phyloP scores from a whole-genome alignment of 2,888 invertebrate genomes.

The Drosophila buzzatii region DNA sequence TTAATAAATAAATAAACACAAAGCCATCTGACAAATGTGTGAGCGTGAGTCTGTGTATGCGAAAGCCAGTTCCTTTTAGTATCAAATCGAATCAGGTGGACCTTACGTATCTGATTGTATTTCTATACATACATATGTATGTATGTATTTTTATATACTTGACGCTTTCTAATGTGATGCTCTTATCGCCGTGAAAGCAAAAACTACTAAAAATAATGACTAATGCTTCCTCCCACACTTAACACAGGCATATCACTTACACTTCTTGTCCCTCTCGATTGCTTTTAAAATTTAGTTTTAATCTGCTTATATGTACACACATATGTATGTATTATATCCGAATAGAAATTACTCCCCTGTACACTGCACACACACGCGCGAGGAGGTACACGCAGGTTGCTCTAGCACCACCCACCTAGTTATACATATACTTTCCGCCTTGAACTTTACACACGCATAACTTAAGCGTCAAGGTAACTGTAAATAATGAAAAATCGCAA shows the following conservation, averaged over 20 bases:
- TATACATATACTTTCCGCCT: conserved; percentile 29
- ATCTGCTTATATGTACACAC: not conserved
- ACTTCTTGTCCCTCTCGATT: not conserved
- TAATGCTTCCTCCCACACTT: not conserved
- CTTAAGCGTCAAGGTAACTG: conserved; percentile 40
- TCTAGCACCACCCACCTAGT: conserved; percentile 24
- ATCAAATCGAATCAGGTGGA: not conserved
- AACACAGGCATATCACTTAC: not conserved
- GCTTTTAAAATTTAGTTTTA: not conserved
- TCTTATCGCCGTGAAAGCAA: not conserved
- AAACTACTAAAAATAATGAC: not conserved
- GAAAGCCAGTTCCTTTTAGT: not conserved
- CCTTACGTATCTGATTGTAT: not conserved
- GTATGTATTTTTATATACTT: not conserved
- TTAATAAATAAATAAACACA: conserved; percentile 32
- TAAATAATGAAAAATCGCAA: conserved; percentile 1
- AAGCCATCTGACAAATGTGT: conserved; percentile 13
- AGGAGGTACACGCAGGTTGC: not conserved
- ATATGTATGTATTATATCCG: not conserved
- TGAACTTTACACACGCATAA: conserved; percentile 52
- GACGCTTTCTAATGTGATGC: not conserved
- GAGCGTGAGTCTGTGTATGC: not conserved
- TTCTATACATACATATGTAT: too few species aligned
- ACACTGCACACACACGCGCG: not conserved
- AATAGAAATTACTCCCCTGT: not conserved